Base-by-base conservation (phyloP, 2,113 vertebrate genomes). In the rabbit (Oryctolagus cuniculus) region DNA sequence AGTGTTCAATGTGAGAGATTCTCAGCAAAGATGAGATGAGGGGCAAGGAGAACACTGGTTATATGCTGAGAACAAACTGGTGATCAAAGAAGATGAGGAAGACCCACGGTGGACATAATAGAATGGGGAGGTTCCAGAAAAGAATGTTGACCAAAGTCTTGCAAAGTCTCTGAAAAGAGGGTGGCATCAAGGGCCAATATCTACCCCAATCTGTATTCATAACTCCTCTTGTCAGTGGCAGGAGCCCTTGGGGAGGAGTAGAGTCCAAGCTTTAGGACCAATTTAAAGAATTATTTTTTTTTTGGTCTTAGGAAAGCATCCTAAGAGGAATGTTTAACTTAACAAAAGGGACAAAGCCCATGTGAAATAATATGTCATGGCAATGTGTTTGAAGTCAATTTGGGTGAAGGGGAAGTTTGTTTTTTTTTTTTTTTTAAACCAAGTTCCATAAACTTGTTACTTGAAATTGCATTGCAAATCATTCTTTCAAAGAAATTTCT, bases 301-400 rank as follows among this genome's bases (percentile, higher is more conserved):
- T 12, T 61, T 89, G 6, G 17, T 51, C 2, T 27, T 31, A 44
- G 64, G 72, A 92, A 90, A 95, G 9, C 16, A 64, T 85, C 85
- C 73, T 88, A 63, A 82, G 34, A 29, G 10, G 36, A 84, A 55
- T 51, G 85, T 38, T 53, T 84, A 75, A 91, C 77, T 87, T 75
- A 66, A 82, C 8, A 58, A 51, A 58, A 84, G 24, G 21, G 29
- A 9, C 12, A 63, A 55, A 70, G 38, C 11, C 44, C 12, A 21
- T 63, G 6, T 53, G 16, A 29, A 64, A 90, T 63, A 58, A 27
- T 66, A 7, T 81, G 27, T 53, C 21, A 27, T 21, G 6, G 12
- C 16, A 73, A 87, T n/a, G 63, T 66, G 8, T 90, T 84, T 53
- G 38, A 92, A 90, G 31, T 6, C 53, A 73, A 5, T 72, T 79